Evolutionary conservation across 2,113 vertebrate genomes (phyloP).

Genomic region (Alethe castanea): DNA sequence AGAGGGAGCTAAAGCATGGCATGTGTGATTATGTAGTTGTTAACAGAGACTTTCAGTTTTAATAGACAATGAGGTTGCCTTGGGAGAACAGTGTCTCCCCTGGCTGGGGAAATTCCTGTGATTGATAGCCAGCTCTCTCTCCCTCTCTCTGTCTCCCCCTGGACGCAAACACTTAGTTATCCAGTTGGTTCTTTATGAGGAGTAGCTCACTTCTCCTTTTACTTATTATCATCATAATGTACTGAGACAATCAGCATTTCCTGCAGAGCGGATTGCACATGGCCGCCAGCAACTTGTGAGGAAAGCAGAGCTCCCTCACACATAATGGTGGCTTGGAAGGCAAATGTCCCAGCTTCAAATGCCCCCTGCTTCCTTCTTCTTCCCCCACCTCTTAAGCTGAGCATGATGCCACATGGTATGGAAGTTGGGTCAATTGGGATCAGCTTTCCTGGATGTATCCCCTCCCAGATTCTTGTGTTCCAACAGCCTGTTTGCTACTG

Average conservation of each 20-base stretch:
- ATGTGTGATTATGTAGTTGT: background rate
- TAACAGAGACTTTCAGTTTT: background rate
- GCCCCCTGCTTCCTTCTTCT: background rate
- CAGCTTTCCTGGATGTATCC: background rate
- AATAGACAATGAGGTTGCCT: background rate
- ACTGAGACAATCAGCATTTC: background rate
- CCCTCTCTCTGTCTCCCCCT: too few relatives aligned
- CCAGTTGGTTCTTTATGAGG: background rate
- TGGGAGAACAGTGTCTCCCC: background rate
- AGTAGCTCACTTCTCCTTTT: background rate
- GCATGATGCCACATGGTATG: background rate
- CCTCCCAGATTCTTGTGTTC: background rate
- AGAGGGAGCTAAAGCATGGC: background rate
- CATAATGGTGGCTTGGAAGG: background rate
- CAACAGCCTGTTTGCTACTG: background rate
- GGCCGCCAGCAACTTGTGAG: background rate
- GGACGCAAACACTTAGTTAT: background rate
- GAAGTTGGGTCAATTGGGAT: background rate
- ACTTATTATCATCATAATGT: background rate
- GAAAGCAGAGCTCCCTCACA: background rate
- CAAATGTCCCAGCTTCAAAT: fast-evolving
- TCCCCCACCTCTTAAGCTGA: background rate
- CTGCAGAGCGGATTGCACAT: fast-evolving
- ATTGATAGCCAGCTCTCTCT: background rate
- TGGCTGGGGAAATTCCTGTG: background rate